Evolutionary conservation across 2,113 vertebrate genomes (phyloP).

Genomic region (Meriones unguiculatus): DNA sequence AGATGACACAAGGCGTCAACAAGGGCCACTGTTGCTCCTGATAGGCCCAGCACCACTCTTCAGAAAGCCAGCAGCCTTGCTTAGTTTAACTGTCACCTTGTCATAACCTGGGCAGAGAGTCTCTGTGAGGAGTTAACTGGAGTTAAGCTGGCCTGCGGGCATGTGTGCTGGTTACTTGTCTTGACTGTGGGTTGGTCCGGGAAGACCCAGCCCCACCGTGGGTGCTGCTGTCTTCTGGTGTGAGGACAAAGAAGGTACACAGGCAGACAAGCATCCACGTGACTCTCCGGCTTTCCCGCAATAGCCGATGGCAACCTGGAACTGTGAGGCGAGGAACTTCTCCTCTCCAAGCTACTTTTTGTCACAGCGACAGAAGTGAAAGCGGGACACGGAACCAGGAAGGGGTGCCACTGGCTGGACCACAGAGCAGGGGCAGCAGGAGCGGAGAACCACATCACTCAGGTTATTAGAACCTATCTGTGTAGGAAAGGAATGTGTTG

Average conservation of each 20-base stretch:
- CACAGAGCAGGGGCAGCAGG: background rate
- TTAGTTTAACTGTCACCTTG: background rate
- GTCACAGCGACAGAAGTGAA: background rate
- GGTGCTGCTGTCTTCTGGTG: background rate
- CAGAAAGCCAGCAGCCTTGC: background rate
- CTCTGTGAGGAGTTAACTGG: background rate
- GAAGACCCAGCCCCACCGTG: background rate
- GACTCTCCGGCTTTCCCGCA: too few species aligned
- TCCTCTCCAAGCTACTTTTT: too few species aligned
- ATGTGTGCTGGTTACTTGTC: background rate
- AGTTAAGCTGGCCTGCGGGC: background rate
- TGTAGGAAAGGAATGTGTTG: fast-evolving
- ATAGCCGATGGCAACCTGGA: background rate
- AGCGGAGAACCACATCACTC: background rate
- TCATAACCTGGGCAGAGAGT: background rate
- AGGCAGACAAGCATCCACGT: fast-evolving
- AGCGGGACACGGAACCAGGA: background rate
- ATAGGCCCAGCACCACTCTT: background rate
- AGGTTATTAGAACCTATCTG: too few species aligned
- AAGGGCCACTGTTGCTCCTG: background rate
- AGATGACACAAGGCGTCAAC: too few species aligned
- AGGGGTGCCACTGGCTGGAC: too few species aligned
- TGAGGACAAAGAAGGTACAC: background rate
- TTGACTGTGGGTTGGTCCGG: background rate
- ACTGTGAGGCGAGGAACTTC: too few species aligned